Conservation (phyloP, 2,797 vertebrate genomes). For the Paramormyrops hopkinsi region DNA sequence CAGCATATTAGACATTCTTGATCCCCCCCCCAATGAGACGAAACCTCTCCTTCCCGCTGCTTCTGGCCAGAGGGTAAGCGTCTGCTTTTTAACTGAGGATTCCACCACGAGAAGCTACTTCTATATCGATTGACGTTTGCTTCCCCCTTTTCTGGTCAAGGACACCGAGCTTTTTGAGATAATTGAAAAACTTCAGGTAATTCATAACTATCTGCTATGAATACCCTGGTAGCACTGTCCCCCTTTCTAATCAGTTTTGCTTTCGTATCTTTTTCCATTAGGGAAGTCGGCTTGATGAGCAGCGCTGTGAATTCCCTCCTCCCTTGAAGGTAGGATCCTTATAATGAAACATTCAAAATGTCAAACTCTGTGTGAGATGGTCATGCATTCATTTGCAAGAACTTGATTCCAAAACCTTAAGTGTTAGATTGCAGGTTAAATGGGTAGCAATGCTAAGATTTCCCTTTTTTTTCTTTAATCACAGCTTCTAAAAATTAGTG, state of each 20-base stretch:
- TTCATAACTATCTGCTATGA: neutral
- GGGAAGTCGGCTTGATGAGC: constrained; percentile 72
- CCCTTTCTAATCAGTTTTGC: neutral
- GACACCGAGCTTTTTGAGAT: constrained; percentile 72
- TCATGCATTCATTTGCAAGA: neutral
- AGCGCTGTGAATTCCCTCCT: constrained; percentile 67
- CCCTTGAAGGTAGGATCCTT: constrained; percentile 58
- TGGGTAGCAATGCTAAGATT: neutral
- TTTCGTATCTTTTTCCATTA: constrained; percentile 44
- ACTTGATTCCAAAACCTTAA: neutral
- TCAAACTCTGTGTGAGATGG: neutral
- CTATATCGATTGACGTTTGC: constrained; percentile 9
- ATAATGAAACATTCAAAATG: neutral
- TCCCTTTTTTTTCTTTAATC: constrained; percentile 13
- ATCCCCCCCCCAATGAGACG: constrained; percentile 50
- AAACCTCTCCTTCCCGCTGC: constrained; percentile 45
- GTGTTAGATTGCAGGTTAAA: neutral
- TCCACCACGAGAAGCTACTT: neutral
- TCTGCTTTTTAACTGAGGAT: neutral
- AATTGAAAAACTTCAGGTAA: constrained; percentile 74
- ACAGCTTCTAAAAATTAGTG: constrained; percentile 66
- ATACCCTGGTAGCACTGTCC: neutral
- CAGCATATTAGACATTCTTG: constrained; percentile 55
- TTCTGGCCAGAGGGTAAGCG: constrained; percentile 59
- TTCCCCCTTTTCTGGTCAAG: constrained; percentile 40